Evolutionary conservation across 2,113 vertebrate genomes (phyloP), one percentile per base, ranked within the genome.

Genomic region (Xenopus borealis): DNA sequence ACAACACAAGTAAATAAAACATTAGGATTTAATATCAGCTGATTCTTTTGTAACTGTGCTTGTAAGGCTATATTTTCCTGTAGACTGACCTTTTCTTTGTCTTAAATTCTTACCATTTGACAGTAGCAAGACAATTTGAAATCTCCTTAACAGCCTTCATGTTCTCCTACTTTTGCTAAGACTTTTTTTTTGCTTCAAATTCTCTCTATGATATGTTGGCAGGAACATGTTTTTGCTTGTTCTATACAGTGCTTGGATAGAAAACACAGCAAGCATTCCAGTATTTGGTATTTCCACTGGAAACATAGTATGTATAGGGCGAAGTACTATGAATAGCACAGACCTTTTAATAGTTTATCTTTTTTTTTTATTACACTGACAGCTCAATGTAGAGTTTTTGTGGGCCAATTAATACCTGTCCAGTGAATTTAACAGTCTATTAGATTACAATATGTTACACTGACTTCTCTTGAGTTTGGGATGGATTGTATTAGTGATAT

Each of bases 1-100:
- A 91, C 87, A 2, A 81, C 87, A 14, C 93, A 96, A 94, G 96
- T 97, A 89, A 78, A 3, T 14, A 5, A 0, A 53, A 20, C 2
- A 23, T 62, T 65, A 52, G 69, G 10, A 6, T 50, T 50, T 50
- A 50, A 40, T 40, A 40, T 50, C 47, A 50, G 3, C 12, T 12
- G 47, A 10, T n/a, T 55, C 4, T 55, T 55, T 55, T 12, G 53
- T 20, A 62, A 7, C 40, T n/a, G 12, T 70, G n/a, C 58, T 71
- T 61, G 18, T 27, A 61, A 47, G 12, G 12, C n/a, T 13, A 19
- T 16, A 17, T 61, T 3, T 61, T 71, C 44, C 20, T 5, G n/a
- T 45, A 10, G 10, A 59, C 13, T 70, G 66, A 40, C 55, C 55
- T 71, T 45, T 61, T 33, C 18, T 14, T 4, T 57, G 17, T 61